phyloP scores from a whole-genome alignment of 92 coral and sea anemone genomes.

The Epizoanthus fatuus region DNA sequence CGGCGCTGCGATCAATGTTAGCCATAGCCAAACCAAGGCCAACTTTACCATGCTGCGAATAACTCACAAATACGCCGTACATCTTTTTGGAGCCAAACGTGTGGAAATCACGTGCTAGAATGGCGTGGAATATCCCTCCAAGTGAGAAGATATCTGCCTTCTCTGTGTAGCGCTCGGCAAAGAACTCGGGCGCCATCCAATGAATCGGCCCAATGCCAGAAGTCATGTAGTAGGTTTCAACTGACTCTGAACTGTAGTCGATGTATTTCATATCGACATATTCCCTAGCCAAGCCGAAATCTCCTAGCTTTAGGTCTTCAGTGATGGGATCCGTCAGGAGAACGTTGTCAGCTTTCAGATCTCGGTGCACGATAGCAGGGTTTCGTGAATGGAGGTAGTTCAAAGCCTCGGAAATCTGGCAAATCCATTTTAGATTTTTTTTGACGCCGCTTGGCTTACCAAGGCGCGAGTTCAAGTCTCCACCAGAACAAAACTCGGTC shows the following conservation, averaged over 20 bases:
- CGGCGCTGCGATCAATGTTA: conserved; percentile 8
- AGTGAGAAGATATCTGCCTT: conserved; percentile 86
- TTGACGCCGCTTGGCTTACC: conserved; percentile 40
- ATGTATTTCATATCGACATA: conserved; percentile 56
- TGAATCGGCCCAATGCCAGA: conserved; percentile 45
- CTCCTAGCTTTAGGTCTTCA: conserved; percentile 86
- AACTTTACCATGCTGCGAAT: background rate
- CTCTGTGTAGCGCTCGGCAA: conserved; percentile 63
- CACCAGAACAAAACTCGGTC: conserved; percentile 80
- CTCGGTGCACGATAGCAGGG: conserved; percentile 29
- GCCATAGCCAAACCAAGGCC: conserved; percentile 76
- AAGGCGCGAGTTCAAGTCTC: conserved; percentile 76
- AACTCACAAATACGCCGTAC: conserved; percentile 47
- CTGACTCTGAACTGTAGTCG: background rate
- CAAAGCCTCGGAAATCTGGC: conserved; percentile 80
- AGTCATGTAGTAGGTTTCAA: conserved; percentile 57
- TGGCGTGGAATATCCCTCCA: conserved; percentile 85
- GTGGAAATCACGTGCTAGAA: conserved; percentile 75
- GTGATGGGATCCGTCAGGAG: conserved; percentile 53
- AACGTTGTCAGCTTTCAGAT: conserved; percentile 53
- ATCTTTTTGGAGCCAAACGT: conserved; percentile 47
- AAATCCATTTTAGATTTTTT: conserved; percentile 74
- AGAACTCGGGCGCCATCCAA: conserved; percentile 85
- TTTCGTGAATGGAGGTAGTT: conserved; percentile 19
- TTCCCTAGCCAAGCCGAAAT: conserved; percentile 90